Base-by-base conservation (phyloP, 2,888 invertebrate genomes). In the Lucinisca nassula region DNA sequence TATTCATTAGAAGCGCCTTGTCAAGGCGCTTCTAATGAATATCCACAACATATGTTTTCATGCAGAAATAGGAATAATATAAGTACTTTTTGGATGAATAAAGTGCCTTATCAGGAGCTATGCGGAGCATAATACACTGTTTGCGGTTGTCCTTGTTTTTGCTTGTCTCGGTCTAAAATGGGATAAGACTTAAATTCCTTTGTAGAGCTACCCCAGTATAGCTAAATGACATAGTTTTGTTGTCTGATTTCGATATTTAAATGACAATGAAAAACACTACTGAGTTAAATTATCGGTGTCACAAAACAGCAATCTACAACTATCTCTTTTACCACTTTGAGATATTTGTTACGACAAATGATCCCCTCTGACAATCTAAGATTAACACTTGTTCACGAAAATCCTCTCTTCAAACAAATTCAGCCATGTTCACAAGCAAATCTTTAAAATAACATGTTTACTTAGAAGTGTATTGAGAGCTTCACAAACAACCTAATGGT, bases 381-480 rank as follows among this genome's bases (percentile, higher is more conserved):
- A 61, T 61, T 61, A 61, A 61, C 61, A 30, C 61, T 61, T 30
- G 21, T 61, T 27, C 27, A 30, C 61, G 61, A 27, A 61, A 61
- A 61, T 61, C 61, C 61, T 21, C 61, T 61, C 61, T 61, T 61
- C 30, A 61, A 61, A 61, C 61, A 61, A 8, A 17, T 61, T 61
- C 61, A 61, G 21, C 30, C 27, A 6, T 61, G 30, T 61, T 61
- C 30, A 30, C 30, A 30, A 61, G 30, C 27, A 27, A 30, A 61
- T 61, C 61, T 61, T 61, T 61, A 61, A 61, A 61, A 61, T 30
- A 61, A 61, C 61, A 30, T 61, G 61, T 61, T 61, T 61, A 61
- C 30, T 3, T 61, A 27, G 61, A 27, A 30, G 8, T 21, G 10
- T 17, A 6, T 30, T 8, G 30, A 61, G 30, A 30, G 61, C 27